Conservation (phyloP, 2,113 vertebrate species). For the Takifugu flavidus region DNA sequence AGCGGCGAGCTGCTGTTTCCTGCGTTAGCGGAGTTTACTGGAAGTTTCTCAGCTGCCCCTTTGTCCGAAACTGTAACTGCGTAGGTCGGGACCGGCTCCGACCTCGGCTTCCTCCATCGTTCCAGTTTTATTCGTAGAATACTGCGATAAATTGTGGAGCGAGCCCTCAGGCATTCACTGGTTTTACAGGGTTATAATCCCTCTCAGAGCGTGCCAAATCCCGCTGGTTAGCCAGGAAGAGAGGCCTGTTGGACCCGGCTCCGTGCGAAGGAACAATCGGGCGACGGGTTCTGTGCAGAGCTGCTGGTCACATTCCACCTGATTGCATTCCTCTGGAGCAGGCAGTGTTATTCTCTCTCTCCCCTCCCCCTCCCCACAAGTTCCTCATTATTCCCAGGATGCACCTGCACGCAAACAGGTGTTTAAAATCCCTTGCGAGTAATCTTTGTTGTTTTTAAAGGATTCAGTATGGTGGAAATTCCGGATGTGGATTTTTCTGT, state of each 20-base stretch:
- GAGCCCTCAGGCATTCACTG: slow-evolving; percentile 2
- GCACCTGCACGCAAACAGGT: slow-evolving; percentile 69
- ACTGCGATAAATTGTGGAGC: slow-evolving; percentile 3
- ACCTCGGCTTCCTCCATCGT: slow-evolving; percentile 16
- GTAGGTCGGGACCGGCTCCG: background rate
- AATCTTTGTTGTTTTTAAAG: background rate
- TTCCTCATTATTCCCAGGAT: slow-evolving; percentile 52
- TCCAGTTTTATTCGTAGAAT: background rate
- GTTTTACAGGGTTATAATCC: slow-evolving; percentile 21
- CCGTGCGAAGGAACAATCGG: slow-evolving; percentile 23
- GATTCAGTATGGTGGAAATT: slow-evolving; percentile 1
- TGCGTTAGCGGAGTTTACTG: too few relatives aligned
- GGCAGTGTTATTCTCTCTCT: slow-evolving; percentile 61
- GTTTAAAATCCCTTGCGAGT: slow-evolving; percentile 21
- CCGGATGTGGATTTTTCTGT: background rate
- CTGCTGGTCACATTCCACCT: slow-evolving; percentile 10
- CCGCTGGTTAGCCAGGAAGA: background rate
- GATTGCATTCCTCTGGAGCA: slow-evolving; percentile 64
- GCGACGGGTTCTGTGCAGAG: slow-evolving; percentile 33
- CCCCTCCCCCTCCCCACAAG: slow-evolving; percentile 39
- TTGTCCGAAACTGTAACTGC: background rate
- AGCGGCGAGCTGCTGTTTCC: too few relatives aligned
- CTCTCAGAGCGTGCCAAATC: slow-evolving; percentile 11
- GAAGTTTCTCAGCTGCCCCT: too few relatives aligned
- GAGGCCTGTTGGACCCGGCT: slow-evolving; percentile 6